A percentile compares a stretch with the other conserved stretches of the same genome.
Evolutionary conservation across 2,888 invertebrate species (phyloP).

Genomic region (Sinotaia quadrata): DNA sequence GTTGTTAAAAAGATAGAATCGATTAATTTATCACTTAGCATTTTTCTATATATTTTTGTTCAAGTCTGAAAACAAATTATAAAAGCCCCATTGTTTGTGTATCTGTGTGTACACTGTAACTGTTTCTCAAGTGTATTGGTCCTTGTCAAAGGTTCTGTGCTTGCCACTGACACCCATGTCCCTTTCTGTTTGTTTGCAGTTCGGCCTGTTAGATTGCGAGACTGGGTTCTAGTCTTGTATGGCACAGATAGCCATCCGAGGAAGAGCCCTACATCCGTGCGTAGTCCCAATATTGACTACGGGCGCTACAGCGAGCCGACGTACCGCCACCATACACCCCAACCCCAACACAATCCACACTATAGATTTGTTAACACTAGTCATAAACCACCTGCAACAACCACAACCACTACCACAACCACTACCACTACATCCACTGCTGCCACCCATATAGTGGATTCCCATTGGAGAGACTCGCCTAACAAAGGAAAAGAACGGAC

Average conservation of each 20-base stretch:
- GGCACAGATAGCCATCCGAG: conserved; percentile 79
- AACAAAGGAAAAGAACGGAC: conserved; percentile 4
- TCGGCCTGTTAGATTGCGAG: conserved; percentile 83
- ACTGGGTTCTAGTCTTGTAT: conserved; percentile 94
- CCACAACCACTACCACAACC: conserved; percentile 36
- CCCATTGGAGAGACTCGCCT: conserved; percentile 3
- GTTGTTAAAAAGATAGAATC: no score
- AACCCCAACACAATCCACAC: conserved; percentile 25
- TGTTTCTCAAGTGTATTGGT: no score
- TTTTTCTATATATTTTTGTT: no score
- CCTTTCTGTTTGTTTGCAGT: conserved; percentile 60
- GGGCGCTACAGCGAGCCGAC: neutral
- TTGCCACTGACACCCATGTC: conserved; percentile 27
- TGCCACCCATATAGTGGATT: conserved; percentile 4
- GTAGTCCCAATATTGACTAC: conserved; percentile 28
- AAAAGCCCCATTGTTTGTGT: no score
- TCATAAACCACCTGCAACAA: conserved; percentile 30
- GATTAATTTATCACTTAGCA: no score
- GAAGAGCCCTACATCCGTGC: conserved; percentile 51
- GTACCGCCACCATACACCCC: conserved; percentile 1
- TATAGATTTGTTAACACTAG: conserved; percentile 18
- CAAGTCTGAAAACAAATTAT: no score
- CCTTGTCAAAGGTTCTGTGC: neutral
- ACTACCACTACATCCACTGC: conserved; percentile 31
- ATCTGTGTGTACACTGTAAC: conserved; percentile 3